These are phyloP conservation scores for Drosophila diplacantha DNA, from an alignment of 2,888 invertebrate species.

Conservation along the genomic window DNA sequence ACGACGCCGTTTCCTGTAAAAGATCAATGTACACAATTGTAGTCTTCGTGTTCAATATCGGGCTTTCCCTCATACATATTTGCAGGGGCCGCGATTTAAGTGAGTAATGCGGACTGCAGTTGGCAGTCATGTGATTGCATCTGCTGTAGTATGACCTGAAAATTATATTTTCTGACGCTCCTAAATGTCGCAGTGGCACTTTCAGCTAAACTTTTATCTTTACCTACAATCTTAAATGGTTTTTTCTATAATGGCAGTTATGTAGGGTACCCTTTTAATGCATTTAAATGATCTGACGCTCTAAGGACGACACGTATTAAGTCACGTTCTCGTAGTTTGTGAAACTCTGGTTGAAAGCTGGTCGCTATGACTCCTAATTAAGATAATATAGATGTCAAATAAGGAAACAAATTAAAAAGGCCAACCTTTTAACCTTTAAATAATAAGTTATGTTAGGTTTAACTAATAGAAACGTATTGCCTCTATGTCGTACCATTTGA, in stretches of 20 bases:
- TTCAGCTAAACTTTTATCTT: neutral
- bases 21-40: constrained; percentile 2
- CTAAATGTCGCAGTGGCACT: neutral
- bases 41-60: neutral
- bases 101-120: constrained; percentile 2
- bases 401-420: neutral
- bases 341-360: neutral
- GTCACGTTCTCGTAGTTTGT: too few species aligned
- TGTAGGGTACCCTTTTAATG: neutral
- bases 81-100: neutral
- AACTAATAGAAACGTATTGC: neutral
- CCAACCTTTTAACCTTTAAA: neutral
- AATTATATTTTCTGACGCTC: neutral
- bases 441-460: neutral
- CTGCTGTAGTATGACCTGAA: neutral
- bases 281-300: neutral
- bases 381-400: too few species aligned
- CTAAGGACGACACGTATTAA: too few species aligned
- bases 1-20: constrained; percentile 97
- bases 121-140: constrained; percentile 10
- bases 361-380: neutral
- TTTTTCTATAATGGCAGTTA: neutral
- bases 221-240: neutral
- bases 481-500: neutral
- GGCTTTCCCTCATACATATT: constrained; percentile 7